A percentile compares a stretch with the other conserved stretches of the same genome.
These are phyloP conservation scores for Amiota mariae DNA, from an alignment of 2,888 invertebrate genomes.

Conservation along the genomic window DNA sequence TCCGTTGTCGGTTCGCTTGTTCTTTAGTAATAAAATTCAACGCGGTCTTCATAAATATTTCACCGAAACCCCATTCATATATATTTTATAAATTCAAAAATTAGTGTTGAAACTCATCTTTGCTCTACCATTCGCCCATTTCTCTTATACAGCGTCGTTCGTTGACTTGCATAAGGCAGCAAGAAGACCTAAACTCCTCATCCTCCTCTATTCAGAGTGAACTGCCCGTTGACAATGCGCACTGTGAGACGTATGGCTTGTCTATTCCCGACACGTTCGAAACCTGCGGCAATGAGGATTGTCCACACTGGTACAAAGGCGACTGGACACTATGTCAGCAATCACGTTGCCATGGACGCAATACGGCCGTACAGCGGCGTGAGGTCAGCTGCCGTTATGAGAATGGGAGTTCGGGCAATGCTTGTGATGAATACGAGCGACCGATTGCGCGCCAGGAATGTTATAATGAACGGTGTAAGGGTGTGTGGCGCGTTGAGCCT, in stretches of 20 bases:
- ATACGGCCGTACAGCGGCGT: slow-evolving; percentile 85
- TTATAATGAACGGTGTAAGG: slow-evolving; percentile 86
- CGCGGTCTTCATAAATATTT: slow-evolving; percentile 54
- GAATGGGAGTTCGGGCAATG: slow-evolving; percentile 63
- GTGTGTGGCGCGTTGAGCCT: slow-evolving; percentile 91
- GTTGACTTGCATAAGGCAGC: slow-evolving; percentile 62
- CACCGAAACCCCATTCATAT: slow-evolving; percentile 23
- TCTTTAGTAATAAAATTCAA: slow-evolving; percentile 45
- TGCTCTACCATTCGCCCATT: slow-evolving; percentile 9
- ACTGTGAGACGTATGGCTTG: slow-evolving; percentile 83
- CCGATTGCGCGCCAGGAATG: slow-evolving; percentile 88
- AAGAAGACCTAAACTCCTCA: slow-evolving; percentile 11
- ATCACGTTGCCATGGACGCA: slow-evolving; percentile 83
- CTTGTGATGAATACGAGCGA: slow-evolving; percentile 81
- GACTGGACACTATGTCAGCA: slow-evolving; percentile 83
- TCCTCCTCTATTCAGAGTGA: slow-evolving; percentile 66
- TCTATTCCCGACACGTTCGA: slow-evolving; percentile 78
- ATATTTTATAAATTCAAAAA: background rate
- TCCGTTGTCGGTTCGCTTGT: no score
- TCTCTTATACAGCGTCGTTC: slow-evolving; percentile 61
- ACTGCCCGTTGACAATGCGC: slow-evolving; percentile 77
- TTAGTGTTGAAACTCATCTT: background rate
- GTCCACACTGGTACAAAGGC: slow-evolving; percentile 82
- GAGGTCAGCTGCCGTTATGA: slow-evolving; percentile 75
- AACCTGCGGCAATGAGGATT: slow-evolving; percentile 80